Percentiles rank a stretch among this genome's conserved stretches.
phyloP scores from a whole-genome alignment of 2,797 vertebrate species.

The Sebastiscus albofasciatus region DNA sequence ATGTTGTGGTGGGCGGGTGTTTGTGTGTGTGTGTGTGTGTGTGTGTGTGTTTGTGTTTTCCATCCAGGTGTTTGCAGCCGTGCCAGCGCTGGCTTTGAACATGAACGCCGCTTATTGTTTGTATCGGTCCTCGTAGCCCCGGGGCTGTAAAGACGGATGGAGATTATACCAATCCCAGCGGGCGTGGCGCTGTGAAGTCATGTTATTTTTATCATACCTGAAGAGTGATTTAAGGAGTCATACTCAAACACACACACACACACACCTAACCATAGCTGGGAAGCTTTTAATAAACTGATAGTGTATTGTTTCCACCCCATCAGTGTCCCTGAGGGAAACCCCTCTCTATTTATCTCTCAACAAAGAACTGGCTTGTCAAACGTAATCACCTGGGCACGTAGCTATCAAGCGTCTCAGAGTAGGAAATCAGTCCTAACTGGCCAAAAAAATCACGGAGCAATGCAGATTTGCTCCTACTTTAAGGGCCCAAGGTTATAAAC shows the following conservation, averaged over 20 bases:
- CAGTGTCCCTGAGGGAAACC: slow-evolving; percentile 36
- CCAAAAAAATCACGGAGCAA: neutral
- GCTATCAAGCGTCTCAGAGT: neutral
- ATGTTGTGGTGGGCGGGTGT: slow-evolving; percentile 2
- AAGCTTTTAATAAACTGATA: slow-evolving; percentile 32
- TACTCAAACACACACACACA: slow-evolving; percentile 1
- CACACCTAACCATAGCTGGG: slow-evolving; percentile 20
- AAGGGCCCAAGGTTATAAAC: too few species aligned
- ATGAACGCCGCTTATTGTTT: slow-evolving; percentile 50
- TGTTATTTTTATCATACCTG: slow-evolving; percentile 60
- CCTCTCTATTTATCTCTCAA: slow-evolving; percentile 43
- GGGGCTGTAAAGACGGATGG: slow-evolving; percentile 23
- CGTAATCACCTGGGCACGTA: slow-evolving; percentile 12
- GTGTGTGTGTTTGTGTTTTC: slow-evolving; percentile 37
- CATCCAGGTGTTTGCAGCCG: slow-evolving; percentile 65
- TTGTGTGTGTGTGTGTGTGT: slow-evolving; percentile 3
- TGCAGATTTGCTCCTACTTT: neutral
- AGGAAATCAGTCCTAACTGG: neutral
- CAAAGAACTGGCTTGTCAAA: slow-evolving; percentile 17
- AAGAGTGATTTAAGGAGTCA: slow-evolving; percentile 57
- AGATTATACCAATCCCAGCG: slow-evolving; percentile 27
- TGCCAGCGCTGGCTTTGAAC: slow-evolving; percentile 31
- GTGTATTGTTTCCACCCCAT: slow-evolving; percentile 47
- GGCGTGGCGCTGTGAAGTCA: slow-evolving; percentile 45
- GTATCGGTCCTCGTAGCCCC: slow-evolving; percentile 23